A percentile compares a stretch with the other conserved stretches of the same genome.
These are phyloP conservation scores for Heliconius hewitsoni DNA, from an alignment of 1,140 invertebrate genomes.

Conservation along the genomic window DNA sequence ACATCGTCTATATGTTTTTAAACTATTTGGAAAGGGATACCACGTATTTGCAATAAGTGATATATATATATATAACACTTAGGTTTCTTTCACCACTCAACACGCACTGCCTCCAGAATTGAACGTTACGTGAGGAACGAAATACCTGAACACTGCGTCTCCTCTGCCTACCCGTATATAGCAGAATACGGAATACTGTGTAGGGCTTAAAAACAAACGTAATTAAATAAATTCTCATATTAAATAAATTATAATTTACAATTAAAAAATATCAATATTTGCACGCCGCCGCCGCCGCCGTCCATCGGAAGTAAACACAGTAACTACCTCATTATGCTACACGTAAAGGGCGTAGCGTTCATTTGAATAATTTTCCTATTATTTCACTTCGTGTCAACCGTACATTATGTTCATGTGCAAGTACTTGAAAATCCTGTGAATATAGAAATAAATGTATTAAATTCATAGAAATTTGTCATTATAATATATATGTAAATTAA, in stretches of 20 bases:
- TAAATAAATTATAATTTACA: background rate
- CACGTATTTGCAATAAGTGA: no score
- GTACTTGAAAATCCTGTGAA: background rate
- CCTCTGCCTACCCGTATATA: no score
- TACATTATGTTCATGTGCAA: constrained; percentile 5
- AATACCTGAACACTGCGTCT: no score
- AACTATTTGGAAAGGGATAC: no score
- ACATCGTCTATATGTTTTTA: no score
- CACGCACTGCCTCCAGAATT: no score
- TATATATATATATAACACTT: no score
- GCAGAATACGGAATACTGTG: no score
- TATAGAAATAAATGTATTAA: background rate
- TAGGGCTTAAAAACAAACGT: no score
- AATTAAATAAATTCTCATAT: background rate
- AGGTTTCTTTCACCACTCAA: no score
- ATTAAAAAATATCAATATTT: background rate
- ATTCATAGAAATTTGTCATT: background rate
- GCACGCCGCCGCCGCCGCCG: background rate
- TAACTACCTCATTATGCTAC: background rate
- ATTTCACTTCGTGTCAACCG: constrained; percentile 10
- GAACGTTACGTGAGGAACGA: no score
- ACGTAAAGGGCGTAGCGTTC: constrained; percentile 4
- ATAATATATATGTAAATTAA: no score
- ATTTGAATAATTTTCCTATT: constrained; percentile 11
- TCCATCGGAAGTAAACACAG: background rate